Conservation (phyloP, 2,113 vertebrate species). For the Upupa epops region DNA sequence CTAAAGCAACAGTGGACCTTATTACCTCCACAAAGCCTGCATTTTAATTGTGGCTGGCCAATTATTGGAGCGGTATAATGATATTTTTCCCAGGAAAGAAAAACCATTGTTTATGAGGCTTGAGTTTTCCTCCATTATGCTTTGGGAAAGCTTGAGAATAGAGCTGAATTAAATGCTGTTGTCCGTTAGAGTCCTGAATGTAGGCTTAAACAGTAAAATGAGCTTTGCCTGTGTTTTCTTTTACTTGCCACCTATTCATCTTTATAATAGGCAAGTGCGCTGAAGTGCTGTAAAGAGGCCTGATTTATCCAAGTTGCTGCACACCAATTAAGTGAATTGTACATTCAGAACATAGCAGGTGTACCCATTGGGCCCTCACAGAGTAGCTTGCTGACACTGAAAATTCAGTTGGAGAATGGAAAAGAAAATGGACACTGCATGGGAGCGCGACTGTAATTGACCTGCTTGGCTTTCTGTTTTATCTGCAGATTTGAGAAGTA, state of each 20-base stretch:
- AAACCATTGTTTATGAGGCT: constrained; percentile 96
- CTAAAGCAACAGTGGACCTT: constrained; percentile 87
- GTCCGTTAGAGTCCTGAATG: constrained; percentile 97
- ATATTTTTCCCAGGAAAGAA: constrained; percentile 93
- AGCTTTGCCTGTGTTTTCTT: constrained; percentile 99
- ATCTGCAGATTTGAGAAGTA: constrained; percentile 99
- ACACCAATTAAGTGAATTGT: constrained; percentile 99
- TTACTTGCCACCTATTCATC: constrained; percentile 99
- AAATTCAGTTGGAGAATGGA: constrained; percentile 86
- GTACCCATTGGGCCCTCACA: constrained; percentile 92
- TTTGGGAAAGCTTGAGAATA: constrained; percentile 88
- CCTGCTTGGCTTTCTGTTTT: constrained; percentile 98
- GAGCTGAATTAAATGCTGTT: constrained; percentile 99
- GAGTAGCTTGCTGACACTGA: constrained; percentile 92
- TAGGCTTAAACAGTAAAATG: constrained; percentile 99
- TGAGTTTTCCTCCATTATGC: constrained; percentile 94
- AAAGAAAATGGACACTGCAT: constrained; percentile 93
- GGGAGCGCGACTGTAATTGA: constrained; percentile 99
- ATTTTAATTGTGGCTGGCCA: constrained; percentile 93
- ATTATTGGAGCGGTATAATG: constrained; percentile 96
- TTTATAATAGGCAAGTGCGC: constrained; percentile 98
- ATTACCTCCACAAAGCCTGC: constrained; percentile 81
- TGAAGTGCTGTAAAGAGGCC: constrained; percentile 99
- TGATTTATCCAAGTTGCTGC: constrained; percentile 98
- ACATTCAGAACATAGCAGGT: constrained; percentile 99